Evolutionary conservation across 2,797 vertebrate genomes (phyloP), one percentile per base, ranked within the genome.

Genomic region (Presbytis comata): DNA sequence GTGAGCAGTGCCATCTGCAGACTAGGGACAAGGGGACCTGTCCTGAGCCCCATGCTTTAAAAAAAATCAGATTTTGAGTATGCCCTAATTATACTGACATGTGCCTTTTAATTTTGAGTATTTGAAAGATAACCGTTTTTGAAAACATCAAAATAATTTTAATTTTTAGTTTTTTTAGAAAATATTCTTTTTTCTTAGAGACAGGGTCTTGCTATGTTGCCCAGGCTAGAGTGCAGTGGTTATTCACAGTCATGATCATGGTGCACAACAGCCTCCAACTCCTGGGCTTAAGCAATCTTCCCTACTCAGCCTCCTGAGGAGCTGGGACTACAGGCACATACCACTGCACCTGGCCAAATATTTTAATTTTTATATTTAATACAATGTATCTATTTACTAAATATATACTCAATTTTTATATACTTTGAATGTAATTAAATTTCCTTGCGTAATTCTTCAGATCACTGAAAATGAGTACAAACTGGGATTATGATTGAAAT

Each of bases 341-440:
- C 50, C n/a, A 16, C n/a, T 14, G n/a, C n/a, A 17, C 4, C 7
- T 2, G 4, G 24, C 22, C 24, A 36, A 83, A 26, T 55, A 55
- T 79, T 78, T 91, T 53, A 95, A 95, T 82, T n/a, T 93, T 83
- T 36, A 30, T 17, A 48, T 55, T 74, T 96, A 74, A 9, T 82
- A 28, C 5, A 82, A 76, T 87, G 72, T 94, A 61, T 6, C 41
- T 87, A 55, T 79, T 55, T 96, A 59, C 41, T 84, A 75, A 80
- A 81, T 83, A 24, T 36, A 85, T 53, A 85, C 74, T 90, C 11
- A 3, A 81, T 55, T 44, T 36, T 82, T 91, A 8, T 80, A 59
- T 28, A 39, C 14, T 55, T 81, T 86, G 26, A 83, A 46, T 61
- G 57, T 46, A 95, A 74, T 79, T 75, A 82, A 21, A 95, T 79